phyloP scores from a whole-genome alignment of 2,113 vertebrate genomes.

The Promerops cafer region DNA sequence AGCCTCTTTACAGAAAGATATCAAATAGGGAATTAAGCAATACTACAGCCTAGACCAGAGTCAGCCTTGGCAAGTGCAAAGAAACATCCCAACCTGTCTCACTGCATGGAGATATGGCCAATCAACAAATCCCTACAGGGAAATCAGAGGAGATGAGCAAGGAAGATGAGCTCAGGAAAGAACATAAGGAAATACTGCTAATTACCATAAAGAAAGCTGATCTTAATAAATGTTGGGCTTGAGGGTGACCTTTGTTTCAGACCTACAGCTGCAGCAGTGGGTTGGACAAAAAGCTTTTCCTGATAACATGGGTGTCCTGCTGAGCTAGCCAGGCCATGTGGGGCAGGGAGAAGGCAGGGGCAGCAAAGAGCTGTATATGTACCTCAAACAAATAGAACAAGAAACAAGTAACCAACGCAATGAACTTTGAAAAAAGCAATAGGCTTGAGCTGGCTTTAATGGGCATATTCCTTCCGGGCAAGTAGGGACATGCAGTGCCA shows the following conservation, averaged over 20 bases:
- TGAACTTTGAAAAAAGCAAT: not conserved
- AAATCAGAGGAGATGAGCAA: not conserved
- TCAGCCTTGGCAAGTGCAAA: not conserved
- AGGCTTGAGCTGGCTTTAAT: not conserved
- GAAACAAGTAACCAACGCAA: not conserved
- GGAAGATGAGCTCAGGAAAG: not conserved
- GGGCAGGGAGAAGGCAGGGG: not conserved
- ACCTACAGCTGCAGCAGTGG: not conserved
- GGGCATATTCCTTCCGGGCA: not conserved
- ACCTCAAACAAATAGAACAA: not conserved
- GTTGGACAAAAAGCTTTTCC: not conserved
- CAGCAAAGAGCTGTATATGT: not conserved
- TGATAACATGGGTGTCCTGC: not conserved
- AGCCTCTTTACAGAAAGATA: not conserved
- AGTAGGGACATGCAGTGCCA: accelerated
- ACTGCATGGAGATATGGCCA: accelerated
- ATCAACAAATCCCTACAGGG: not conserved
- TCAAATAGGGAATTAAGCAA: not conserved
- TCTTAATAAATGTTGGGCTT: not conserved
- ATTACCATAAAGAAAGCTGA: not conserved
- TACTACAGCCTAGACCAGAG: not conserved
- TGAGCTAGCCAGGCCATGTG: not conserved
- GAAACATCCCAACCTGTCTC: not conserved
- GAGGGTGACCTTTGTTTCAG: not conserved
- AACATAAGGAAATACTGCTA: not conserved